Evolutionary conservation across 2,797 vertebrate genomes (phyloP).

Genomic region (Limnodromus scolopaceus): DNA sequence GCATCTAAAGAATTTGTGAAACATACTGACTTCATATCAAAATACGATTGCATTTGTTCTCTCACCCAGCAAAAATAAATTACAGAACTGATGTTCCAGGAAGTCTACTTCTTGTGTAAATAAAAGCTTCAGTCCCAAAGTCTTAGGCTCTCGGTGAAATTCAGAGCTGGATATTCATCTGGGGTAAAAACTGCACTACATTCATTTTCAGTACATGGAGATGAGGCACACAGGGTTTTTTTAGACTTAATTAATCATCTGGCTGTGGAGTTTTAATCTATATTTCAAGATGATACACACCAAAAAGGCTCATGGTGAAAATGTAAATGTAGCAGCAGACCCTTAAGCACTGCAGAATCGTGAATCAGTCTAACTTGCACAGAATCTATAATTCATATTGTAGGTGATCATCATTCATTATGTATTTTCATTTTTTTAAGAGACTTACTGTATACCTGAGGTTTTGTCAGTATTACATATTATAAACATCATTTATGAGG

Average conservation of each 20-base stretch:
- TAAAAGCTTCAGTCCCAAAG: not conserved
- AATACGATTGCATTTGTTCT: not conserved
- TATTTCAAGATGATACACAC: constrained; percentile 52
- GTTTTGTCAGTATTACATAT: not conserved
- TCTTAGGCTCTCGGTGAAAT: not conserved
- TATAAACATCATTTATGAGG: not conserved
- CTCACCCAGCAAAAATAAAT: not conserved
- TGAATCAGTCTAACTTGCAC: constrained; percentile 26
- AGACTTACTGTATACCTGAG: not conserved
- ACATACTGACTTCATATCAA: not conserved
- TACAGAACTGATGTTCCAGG: not conserved
- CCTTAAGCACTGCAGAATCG: constrained; percentile 25
- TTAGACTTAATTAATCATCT: constrained; percentile 47
- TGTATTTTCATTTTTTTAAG: not conserved
- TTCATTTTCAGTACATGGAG: not conserved
- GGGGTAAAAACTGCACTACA: not conserved
- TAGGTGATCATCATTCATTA: constrained; percentile 42
- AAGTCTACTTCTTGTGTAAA: not conserved
- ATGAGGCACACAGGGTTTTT: not conserved
- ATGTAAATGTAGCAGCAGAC: constrained; percentile 40
- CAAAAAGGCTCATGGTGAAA: constrained; percentile 38
- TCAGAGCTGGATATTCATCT: not conserved
- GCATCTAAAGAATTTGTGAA: not conserved
- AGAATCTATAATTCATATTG: constrained; percentile 39
- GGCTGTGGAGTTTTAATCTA: constrained; percentile 46